Conservation (phyloP, 1,140 invertebrate genomes). For the Leptinotarsa undecemlineata region DNA sequence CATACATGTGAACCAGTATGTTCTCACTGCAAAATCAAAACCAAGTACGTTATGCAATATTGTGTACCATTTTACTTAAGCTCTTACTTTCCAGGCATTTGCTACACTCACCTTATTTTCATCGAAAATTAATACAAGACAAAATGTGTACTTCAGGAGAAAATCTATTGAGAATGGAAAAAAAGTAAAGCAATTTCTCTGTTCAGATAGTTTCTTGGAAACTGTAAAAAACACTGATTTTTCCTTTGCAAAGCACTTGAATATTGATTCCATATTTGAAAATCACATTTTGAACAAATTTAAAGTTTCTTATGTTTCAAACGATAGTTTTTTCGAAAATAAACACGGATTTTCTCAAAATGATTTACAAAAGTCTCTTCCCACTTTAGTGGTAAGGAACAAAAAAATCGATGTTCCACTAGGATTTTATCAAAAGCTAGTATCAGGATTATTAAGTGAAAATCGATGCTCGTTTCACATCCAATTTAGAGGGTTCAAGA, state of each 20-base stretch:
- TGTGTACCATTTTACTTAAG: constrained; percentile 1
- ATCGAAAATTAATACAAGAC: constrained; percentile 51
- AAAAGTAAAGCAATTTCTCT: constrained; percentile 42
- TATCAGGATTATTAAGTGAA: constrained; percentile 39
- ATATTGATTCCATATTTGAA: constrained; percentile 40
- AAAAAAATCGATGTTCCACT: constrained; percentile 37
- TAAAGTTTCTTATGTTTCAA: constrained; percentile 50
- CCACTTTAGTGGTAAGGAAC: constrained; percentile 45
- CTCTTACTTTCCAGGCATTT: constrained; percentile 22
- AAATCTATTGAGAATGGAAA: constrained; percentile 43
- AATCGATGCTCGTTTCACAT: constrained; percentile 58
- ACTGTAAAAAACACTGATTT: constrained; percentile 50
- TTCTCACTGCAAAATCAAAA: constrained; percentile 55
- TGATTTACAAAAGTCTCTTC: constrained; percentile 40
- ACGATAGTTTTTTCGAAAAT: constrained; percentile 53
- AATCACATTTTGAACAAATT: constrained; percentile 49
- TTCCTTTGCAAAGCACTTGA: constrained; percentile 49
- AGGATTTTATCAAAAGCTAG: constrained; percentile 46
- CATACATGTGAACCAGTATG: constrained; percentile 44
- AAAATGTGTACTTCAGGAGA: constrained; percentile 50
- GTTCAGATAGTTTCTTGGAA: constrained; percentile 52
- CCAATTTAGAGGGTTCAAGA: constrained; percentile 73
- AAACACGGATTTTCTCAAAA: constrained; percentile 51
- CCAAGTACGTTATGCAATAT: constrained; percentile 46
- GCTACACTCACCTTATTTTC: constrained; percentile 43